phyloP scores from a whole-genome alignment of 1,140 invertebrate species.

The Meloidogyne chitwoodi region DNA sequence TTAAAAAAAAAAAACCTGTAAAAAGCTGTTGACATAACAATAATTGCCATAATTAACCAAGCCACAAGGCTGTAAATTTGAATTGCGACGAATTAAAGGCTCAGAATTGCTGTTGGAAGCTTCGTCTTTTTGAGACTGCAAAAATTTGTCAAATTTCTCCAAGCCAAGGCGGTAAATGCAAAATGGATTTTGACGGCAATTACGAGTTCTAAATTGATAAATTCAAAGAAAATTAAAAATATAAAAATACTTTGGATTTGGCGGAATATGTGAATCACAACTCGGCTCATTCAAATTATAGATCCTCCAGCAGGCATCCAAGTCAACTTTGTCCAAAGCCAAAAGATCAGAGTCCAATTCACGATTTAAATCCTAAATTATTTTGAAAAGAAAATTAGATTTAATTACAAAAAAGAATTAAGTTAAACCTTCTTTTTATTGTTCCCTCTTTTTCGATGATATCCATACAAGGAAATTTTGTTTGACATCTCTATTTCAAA shows the following conservation, averaged over 20 bases:
- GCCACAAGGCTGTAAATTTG: conserved; percentile 47
- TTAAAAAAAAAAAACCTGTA: conserved; percentile 40
- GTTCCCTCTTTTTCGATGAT: no score
- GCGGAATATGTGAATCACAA: conserved; percentile 24
- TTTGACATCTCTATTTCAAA: no score
- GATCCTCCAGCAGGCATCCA: conserved; percentile 26
- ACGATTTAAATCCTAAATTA: neutral
- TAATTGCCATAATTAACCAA: conserved; percentile 49
- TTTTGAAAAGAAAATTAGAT: no score
- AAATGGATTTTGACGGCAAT: conserved; percentile 51
- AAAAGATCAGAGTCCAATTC: neutral
- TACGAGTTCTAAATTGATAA: conserved; percentile 29
- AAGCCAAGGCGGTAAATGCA: conserved; percentile 49
- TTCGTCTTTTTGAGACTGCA: conserved; percentile 15
- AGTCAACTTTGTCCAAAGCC: conserved; percentile 12
- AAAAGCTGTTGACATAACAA: conserved; percentile 57
- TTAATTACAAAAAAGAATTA: no score
- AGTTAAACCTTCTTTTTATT: no score
- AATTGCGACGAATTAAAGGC: conserved; percentile 34
- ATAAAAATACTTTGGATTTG: conserved; percentile 35
- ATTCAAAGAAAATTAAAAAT: conserved; percentile 13
- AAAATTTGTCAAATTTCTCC: conserved; percentile 55
- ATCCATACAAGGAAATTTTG: no score
- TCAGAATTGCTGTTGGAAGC: conserved; percentile 17
- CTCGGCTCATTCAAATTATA: conserved; percentile 17